Percentiles rank a stretch among this genome's conserved stretches.
phyloP scores from a whole-genome alignment of 2,888 invertebrate genomes.

The Synergus gifuensis region DNA sequence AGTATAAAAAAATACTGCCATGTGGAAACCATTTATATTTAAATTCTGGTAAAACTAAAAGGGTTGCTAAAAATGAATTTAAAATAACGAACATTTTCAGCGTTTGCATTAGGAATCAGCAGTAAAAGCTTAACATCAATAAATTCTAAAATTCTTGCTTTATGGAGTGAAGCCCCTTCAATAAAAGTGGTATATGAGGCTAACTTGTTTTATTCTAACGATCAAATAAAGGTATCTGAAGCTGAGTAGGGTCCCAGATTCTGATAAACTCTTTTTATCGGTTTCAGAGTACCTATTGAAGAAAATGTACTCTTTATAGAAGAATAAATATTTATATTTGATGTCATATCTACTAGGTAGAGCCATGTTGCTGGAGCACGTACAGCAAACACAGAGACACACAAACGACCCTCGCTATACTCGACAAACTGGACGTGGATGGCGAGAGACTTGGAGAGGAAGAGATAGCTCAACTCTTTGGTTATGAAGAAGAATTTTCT shows the following conservation, averaged over 20 bases:
- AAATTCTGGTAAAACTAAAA: too few species aligned
- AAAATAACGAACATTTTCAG: too few species aligned
- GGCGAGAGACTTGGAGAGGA: slow-evolving; percentile 95
- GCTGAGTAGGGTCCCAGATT: too few species aligned
- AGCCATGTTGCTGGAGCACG: slow-evolving; percentile 99
- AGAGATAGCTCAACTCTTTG: slow-evolving; percentile 95
- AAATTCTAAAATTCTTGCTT: too few species aligned
- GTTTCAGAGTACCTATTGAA: not conserved
- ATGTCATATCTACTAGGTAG: slow-evolving; percentile 80
- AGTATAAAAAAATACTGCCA: not conserved
- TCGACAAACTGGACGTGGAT: slow-evolving; percentile 97
- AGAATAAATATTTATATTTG: slow-evolving; percentile 41
- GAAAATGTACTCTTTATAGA: not conserved
- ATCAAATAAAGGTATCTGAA: not conserved
- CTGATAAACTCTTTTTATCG: not conserved
- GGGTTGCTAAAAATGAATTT: too few species aligned
- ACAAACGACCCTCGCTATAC: slow-evolving; percentile 95
- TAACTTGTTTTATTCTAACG: not conserved
- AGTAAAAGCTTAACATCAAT: too few species aligned
- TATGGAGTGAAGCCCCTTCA: too few species aligned
- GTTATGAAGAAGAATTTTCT: slow-evolving; percentile 91
- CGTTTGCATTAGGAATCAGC: too few species aligned
- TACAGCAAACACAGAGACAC: slow-evolving; percentile 93
- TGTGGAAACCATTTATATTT: too few species aligned
- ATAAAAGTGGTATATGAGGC: not conserved